These are phyloP conservation scores for Sepiola atlantica DNA, from an alignment of 2,888 invertebrate genomes.

Conservation along the genomic window DNA sequence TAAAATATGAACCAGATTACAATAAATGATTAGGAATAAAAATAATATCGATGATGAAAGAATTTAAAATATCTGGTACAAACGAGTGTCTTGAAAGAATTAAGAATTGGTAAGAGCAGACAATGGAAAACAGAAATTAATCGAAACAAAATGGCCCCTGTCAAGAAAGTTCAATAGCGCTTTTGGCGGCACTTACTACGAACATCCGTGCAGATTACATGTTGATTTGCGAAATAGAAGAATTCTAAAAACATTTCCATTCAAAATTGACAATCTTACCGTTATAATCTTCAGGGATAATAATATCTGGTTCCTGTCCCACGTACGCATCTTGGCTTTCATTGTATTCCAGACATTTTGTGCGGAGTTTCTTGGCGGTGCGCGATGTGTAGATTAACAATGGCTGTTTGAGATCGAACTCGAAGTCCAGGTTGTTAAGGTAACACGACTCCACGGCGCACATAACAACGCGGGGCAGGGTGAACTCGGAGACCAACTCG, in stretches of 20 bases:
- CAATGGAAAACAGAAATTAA: no score
- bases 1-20: no score
- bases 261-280: slow-evolving; percentile 52
- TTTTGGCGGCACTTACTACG: no score
- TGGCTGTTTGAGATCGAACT: slow-evolving; percentile 60
- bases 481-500: slow-evolving; percentile 57
- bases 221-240: no score
- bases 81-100: no score
- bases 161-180: no score
- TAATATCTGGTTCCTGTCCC: slow-evolving; percentile 56
- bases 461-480: slow-evolving; percentile 59
- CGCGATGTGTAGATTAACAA: slow-evolving; percentile 56
- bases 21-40: no score
- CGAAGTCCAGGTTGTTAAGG: slow-evolving; percentile 57
- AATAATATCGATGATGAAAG: no score
- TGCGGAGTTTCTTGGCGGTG: slow-evolving; percentile 56
- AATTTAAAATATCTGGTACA: no score
- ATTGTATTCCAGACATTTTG: slow-evolving; percentile 53
- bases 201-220: no score
- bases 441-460: slow-evolving; percentile 56
- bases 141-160: no score
- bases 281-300: slow-evolving; percentile 60
- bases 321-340: slow-evolving; percentile 49
- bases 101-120: no score
- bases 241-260: not conserved